Percentiles rank a stretch among this genome's conserved stretches.
Evolutionary conservation across 2,113 vertebrate genomes (phyloP).

Genomic region (Rhinichthys klamathensis): DNA sequence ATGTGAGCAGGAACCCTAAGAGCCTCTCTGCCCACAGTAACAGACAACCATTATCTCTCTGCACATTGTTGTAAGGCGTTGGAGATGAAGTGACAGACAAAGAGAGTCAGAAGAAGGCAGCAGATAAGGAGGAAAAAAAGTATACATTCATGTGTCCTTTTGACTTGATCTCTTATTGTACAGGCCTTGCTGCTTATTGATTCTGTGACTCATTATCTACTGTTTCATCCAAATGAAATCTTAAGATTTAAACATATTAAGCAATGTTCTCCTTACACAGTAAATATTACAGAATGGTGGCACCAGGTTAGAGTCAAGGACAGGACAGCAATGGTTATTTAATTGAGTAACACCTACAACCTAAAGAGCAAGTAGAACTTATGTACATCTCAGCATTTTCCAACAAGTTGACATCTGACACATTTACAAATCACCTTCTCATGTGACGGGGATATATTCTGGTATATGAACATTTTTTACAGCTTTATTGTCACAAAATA

Average conservation of each 20-base stretch:
- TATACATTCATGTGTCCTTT: background rate
- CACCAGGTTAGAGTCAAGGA: background rate
- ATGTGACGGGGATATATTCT: background rate
- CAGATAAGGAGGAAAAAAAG: conserved; percentile 40
- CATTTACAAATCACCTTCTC: conserved; percentile 12
- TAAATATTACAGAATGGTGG: background rate
- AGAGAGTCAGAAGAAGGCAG: conserved; percentile 30
- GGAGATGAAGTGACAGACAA: conserved; percentile 30
- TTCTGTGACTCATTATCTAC: background rate
- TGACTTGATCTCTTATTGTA: background rate
- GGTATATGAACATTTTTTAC: background rate
- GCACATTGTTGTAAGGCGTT: conserved; percentile 45
- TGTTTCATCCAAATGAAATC: background rate
- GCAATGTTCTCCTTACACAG: background rate
- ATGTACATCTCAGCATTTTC: conserved; percentile 23
- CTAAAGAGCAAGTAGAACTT: background rate
- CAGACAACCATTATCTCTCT: conserved; percentile 51
- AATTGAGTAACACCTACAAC: background rate
- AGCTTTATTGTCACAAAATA: background rate
- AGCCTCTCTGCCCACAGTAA: conserved; percentile 37
- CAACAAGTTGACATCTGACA: conserved; percentile 23
- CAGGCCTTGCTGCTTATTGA: background rate
- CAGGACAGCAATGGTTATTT: background rate
- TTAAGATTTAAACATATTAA: background rate
- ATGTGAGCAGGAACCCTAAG: background rate